phyloP scores from a whole-genome alignment of 2,888 invertebrate species.

The Philonicus albiceps region DNA sequence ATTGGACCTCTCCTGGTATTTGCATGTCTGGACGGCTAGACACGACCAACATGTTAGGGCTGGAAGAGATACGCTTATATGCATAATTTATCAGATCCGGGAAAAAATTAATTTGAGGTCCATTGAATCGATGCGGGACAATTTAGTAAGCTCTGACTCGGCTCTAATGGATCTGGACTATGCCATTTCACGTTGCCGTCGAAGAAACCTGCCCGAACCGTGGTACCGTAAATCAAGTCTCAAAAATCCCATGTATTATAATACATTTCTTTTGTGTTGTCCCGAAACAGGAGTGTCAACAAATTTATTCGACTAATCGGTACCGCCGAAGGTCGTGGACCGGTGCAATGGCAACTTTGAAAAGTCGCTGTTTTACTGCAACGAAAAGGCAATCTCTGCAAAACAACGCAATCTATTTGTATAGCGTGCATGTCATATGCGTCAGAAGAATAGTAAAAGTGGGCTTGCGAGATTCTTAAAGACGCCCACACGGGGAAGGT shows the following conservation, averaged over 20 bases:
- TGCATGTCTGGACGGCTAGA: conserved; percentile 1
- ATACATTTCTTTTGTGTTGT: neutral
- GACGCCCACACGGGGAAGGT: neutral
- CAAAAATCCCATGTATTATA: neutral
- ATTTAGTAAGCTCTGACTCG: neutral
- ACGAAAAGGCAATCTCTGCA: neutral
- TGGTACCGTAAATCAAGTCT: neutral
- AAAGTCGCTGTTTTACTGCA: neutral
- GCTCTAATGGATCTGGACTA: neutral
- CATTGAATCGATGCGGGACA: neutral
- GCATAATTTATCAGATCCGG: neutral
- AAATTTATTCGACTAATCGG: neutral
- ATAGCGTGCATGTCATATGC: neutral
- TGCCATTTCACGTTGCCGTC: neutral
- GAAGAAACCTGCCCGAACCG: neutral
- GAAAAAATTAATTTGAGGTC: neutral
- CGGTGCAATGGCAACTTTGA: neutral
- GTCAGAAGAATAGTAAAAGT: conserved; percentile 11
- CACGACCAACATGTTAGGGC: conserved; percentile 5
- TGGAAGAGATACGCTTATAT: neutral
- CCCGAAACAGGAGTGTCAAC: neutral
- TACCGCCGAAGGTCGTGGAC: neutral
- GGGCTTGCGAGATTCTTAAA: neutral
- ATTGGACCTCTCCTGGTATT: conserved; percentile 2
- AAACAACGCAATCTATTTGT: neutral